Evolutionary conservation across 2,113 vertebrate species (phyloP).

Genomic region (Odontesthes bonariensis): DNA sequence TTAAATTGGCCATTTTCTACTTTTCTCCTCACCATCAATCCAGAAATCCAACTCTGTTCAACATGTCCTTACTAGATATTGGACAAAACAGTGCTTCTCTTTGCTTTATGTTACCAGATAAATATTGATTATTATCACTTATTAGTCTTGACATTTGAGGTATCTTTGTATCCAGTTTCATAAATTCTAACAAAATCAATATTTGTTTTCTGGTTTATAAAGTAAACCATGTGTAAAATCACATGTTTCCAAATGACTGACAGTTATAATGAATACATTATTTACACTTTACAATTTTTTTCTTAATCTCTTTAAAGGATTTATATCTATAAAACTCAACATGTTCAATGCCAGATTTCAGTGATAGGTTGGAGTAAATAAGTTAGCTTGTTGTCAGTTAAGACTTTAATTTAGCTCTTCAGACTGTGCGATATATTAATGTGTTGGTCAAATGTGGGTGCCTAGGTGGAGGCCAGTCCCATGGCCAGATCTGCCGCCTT

Average conservation of each 20-base stretch:
- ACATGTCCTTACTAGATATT: conserved; percentile 28
- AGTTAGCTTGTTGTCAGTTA: not conserved
- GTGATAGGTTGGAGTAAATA: conserved; percentile 23
- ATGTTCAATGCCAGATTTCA: conserved; percentile 4
- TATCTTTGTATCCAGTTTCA: not conserved
- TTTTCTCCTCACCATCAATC: conserved; percentile 71
- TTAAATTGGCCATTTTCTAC: conserved; percentile 82
- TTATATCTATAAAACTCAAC: conserved; percentile 24
- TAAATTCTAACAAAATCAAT: not conserved
- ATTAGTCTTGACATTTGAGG: not conserved
- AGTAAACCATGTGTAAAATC: not conserved
- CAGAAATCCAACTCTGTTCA: conserved; percentile 53
- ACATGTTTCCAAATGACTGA: not conserved
- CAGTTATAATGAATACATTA: conserved; percentile 5
- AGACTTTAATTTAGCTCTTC: conserved; percentile 19
- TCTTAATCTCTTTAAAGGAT: conserved; percentile 46
- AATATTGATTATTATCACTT: too few species aligned
- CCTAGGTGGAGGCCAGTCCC: conserved; percentile 40
- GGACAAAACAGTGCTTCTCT: conserved; percentile 35
- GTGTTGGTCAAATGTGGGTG: conserved; percentile 32
- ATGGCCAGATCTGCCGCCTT: conserved; percentile 45
- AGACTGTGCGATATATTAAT: conserved; percentile 20
- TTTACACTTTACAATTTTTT: conserved; percentile 3
- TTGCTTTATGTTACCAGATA: conserved; percentile 9
- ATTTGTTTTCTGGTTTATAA: not conserved